Base-by-base conservation (phyloP, 2,797 vertebrate genomes). In the Schizothorax lantsangensis region DNA sequence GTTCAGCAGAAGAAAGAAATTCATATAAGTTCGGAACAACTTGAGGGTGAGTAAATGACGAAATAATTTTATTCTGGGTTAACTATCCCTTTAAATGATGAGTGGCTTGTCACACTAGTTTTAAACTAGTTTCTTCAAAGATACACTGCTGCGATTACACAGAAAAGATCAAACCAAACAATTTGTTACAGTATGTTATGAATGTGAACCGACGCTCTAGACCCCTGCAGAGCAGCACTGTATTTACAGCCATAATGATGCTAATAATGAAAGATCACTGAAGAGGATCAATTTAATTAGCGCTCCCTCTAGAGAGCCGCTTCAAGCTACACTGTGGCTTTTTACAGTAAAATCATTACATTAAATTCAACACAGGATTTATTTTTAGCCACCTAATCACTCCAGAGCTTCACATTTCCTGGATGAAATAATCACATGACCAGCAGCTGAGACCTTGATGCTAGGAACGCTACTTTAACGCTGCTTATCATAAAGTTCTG, bases 281-380 rank as follows among this genome's bases (percentile, higher is more conserved):
- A 45, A 81, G 75, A 79, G 73, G 57, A 19, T 79, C 78, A 88
- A 69, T 84, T 77, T 49, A 84, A 90, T 88, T 57, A 84, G 69
- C 30, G 49, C 78, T 52, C 49, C 84, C 79, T 62, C 82, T 23
- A n/a, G 49, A 82, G 74, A 87, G 73, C 80, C 26, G n/a, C 84
- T 89, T 86, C 64, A 84, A 86, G 40, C 77, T 59, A 83, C 73
- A 86, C 83, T 66, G 40, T 68, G 74, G 83, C 68, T 66, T 86
- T 88, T 85, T 86, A 43, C 54, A 79, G 57, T 73, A 84, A 85
- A 86, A 86, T 85, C 38, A 64, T 86, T 87, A 81, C 47, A 87
- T 66, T 79, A 62, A 23, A 88, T 88, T 86, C 40, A 87, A 79
- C 66, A 45, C 78, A 81, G 75, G 49, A 78, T 62, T 64, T 86